A percentile compares a stretch with the other conserved stretches of the same genome.
Evolutionary conservation across 1,140 invertebrate genomes (phyloP).

Genomic region (Drosophila pseudoananassae): DNA sequence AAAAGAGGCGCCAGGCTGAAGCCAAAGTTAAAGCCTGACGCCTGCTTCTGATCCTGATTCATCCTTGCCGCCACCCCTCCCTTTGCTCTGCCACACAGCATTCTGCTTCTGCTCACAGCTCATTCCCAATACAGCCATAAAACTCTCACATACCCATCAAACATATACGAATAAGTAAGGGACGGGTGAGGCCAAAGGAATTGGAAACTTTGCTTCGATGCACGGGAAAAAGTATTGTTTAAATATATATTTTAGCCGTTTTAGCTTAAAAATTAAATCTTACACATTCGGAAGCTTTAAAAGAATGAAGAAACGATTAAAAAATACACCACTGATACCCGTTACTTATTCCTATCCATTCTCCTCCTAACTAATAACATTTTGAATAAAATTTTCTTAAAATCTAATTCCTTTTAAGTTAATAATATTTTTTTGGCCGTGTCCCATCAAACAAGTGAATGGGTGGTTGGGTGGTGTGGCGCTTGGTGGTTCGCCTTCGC

Average conservation of each 20-base stretch:
- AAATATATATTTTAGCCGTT: background rate
- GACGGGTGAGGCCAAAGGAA: conserved; percentile 25
- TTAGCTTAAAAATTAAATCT: background rate
- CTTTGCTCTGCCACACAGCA: conserved; percentile 1
- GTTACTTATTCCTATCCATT: background rate
- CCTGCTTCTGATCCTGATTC: conserved; percentile 1
- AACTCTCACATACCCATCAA: conserved; percentile 80
- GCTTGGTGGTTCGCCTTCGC: conserved; percentile 53
- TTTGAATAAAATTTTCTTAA: background rate
- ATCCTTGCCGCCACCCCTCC: background rate
- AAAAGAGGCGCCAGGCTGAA: conserved; percentile 33
- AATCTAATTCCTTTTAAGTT: background rate
- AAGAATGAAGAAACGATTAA: fast-evolving
- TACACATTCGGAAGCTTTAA: no score
- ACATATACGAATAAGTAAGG: conserved; percentile 62
- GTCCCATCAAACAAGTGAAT: conserved; percentile 33
- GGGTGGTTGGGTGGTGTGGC: conserved; percentile 15
- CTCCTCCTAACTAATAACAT: background rate
- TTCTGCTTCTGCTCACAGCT: conserved; percentile 49
- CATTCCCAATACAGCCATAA: conserved; percentile 79
- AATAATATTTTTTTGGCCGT: conserved; percentile 10
- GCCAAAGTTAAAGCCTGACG: conserved; percentile 36
- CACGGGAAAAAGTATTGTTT: conserved; percentile 11
- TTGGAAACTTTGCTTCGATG: conserved; percentile 11
- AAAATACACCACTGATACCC: no score